Evolutionary conservation across 2,797 vertebrate species (phyloP), one percentile per base, ranked within the genome.

Genomic region (Artibeus jamaicensis): DNA sequence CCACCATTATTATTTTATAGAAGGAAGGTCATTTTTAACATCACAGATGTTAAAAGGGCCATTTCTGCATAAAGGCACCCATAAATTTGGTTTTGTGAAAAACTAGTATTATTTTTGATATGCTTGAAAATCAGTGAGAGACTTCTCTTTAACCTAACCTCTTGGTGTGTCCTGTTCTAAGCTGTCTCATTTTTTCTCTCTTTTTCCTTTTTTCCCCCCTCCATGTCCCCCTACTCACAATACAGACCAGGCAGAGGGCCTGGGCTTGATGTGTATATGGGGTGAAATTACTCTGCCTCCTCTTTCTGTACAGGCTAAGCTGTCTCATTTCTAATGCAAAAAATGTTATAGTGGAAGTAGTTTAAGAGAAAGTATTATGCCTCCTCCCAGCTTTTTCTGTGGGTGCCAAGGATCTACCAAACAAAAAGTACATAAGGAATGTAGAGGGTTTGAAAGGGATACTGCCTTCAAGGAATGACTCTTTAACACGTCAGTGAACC

Each of bases 11-110:
- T 57, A 32, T 70, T 74, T 91, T 34, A 46, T 78, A 48, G 39
- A 71, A 86, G 34, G 32, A 81, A 92, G 57, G 4, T 18, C 10
- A 39, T 83, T 87, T 92, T 95, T 67, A 92, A 79, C 32, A 70
- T 57, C 5, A 85, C 84, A 84, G 37, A 71, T 82, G 16, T 53
- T 83, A 86, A 82, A 87, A 76, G 18, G 88, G 26, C 21, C 22
- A 86, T 89, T 21, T 74, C 24, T 62, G 34, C 93, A 88, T 74
- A 78, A 89, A 88, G n/a, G 34, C 53, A 96, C 15, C 12, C 32
- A 91, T 74, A 55, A 53, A 79, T 82, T 93, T n/a, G 22, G 34
- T 77, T 95, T 92, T 94, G 62, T 65, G 91, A 46, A 97, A 95
- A 96, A 26, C 15, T 68, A 57, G 11, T 70, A 42, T 71, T 24